phyloP scores from a whole-genome alignment of 1,140 invertebrate species.

The Hestina assimilis region DNA sequence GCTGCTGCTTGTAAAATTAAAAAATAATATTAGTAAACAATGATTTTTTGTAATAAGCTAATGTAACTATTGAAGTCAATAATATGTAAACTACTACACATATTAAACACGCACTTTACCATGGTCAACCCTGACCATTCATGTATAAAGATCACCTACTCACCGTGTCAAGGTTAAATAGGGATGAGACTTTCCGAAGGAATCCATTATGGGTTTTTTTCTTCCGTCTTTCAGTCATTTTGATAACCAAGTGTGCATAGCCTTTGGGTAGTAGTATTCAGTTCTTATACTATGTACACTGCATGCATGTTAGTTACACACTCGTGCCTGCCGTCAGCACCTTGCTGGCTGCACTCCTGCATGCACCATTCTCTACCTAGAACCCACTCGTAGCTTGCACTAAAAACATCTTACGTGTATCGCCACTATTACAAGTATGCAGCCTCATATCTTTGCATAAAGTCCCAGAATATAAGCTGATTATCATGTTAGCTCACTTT shows the following conservation, averaged over 20 bases:
- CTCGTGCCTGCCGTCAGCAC: constrained; percentile 68
- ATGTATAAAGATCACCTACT: constrained; percentile 58
- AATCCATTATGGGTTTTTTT: constrained; percentile 88
- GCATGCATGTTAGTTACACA: constrained; percentile 78
- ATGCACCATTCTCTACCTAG: constrained; percentile 77
- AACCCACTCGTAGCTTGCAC: constrained; percentile 75
- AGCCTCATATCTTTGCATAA: constrained; percentile 45
- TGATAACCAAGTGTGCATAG: constrained; percentile 66
- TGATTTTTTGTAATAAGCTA: too few relatives aligned
- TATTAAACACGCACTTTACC: too few relatives aligned
- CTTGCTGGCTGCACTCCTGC: constrained; percentile 68
- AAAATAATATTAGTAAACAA: too few relatives aligned
- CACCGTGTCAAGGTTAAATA: constrained; percentile 91
- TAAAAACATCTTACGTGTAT: constrained; percentile 60
- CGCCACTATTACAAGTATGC: constrained; percentile 49
- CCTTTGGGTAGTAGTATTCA: constrained; percentile 59
- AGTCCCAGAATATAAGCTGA: constrained; percentile 59
- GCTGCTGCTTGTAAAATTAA: constrained; percentile 28
- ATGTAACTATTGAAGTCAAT: too few relatives aligned
- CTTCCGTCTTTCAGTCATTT: constrained; percentile 88
- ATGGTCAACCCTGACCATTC: background rate
- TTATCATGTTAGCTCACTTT: constrained; percentile 67
- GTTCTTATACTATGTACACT: constrained; percentile 75
- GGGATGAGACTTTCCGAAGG: constrained; percentile 91
- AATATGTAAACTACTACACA: too few relatives aligned